Conservation (phyloP, 2,888 invertebrate species). For the Apamea epomidion region DNA sequence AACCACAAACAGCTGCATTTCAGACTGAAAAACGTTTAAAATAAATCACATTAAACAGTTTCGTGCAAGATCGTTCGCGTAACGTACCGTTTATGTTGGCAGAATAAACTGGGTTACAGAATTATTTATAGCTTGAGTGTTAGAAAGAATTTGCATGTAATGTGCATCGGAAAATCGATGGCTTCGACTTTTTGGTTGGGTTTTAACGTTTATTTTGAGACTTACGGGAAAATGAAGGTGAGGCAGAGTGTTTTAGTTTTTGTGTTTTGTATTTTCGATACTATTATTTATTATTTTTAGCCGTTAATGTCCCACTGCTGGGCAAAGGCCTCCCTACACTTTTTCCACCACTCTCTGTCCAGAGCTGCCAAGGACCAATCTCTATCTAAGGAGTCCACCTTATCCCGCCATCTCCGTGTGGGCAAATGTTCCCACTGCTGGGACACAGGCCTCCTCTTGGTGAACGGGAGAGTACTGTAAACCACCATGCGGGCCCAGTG, state of each 20-base stretch:
- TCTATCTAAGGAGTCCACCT: too few species aligned
- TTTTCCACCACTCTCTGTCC: too few species aligned
- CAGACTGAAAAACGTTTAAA: constrained; percentile 62
- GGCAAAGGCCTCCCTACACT: too few species aligned
- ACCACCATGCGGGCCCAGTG: too few species aligned
- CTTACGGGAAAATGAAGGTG: background rate
- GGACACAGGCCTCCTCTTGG: too few species aligned
- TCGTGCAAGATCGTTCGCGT: constrained; percentile 69
- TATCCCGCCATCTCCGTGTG: too few species aligned
- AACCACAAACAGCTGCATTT: constrained; percentile 46
- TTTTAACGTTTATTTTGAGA: constrained; percentile 8
- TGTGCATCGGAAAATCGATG: constrained; percentile 62
- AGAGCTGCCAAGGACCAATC: too few species aligned
- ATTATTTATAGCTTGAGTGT: constrained; percentile 65
- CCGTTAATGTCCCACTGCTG: too few species aligned
- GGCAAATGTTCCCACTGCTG: too few species aligned
- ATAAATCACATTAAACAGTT: constrained; percentile 69
- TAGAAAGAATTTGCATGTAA: constrained; percentile 68
- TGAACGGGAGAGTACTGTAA: too few species aligned
- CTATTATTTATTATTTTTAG: too few species aligned
- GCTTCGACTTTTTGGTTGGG: constrained; percentile 12
- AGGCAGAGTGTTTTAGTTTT: background rate
- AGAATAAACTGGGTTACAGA: constrained; percentile 66
- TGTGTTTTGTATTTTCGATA: background rate
- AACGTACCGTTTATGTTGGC: constrained; percentile 65